These are phyloP conservation scores for Promerops cafer DNA, from an alignment of 2,113 vertebrate genomes.

Conservation along the genomic window DNA sequence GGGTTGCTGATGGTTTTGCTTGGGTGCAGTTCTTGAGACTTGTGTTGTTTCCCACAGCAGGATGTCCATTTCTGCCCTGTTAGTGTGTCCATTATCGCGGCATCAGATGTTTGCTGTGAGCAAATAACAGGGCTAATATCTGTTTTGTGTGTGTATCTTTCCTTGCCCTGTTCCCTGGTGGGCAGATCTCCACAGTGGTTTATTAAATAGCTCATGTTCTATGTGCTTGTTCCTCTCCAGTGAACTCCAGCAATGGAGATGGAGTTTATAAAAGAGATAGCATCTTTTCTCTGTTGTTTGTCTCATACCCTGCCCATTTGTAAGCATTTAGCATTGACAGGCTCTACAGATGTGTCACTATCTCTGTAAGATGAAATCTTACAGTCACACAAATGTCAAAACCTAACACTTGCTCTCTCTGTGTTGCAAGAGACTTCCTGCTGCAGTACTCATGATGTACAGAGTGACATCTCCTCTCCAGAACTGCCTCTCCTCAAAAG, in stretches of 20 bases:
- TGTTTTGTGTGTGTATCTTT: background rate
- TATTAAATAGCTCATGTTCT: background rate
- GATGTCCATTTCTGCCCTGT: background rate
- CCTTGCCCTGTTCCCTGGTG: background rate
- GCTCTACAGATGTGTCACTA: background rate
- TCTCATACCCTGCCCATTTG: background rate
- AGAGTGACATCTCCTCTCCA: background rate
- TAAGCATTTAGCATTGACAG: background rate
- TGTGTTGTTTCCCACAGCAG: background rate
- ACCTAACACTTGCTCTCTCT: background rate
- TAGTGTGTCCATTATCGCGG: background rate
- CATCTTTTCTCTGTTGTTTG: background rate
- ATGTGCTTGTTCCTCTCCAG: background rate
- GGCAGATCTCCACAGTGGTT: background rate
- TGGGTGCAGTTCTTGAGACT: background rate
- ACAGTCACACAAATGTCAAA: background rate
- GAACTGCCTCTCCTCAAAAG: background rate
- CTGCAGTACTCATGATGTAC: background rate
- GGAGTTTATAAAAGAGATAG: background rate
- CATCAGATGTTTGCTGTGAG: background rate
- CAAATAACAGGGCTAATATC: background rate
- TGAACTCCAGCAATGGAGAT: background rate
- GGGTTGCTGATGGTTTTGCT: background rate
- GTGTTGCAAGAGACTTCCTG: background rate
- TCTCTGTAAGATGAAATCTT: background rate